A percentile compares a stretch with the other conserved stretches of the same genome.
Evolutionary conservation across 2,888 invertebrate species (phyloP).

Genomic region (Chelonus formosanus): DNA sequence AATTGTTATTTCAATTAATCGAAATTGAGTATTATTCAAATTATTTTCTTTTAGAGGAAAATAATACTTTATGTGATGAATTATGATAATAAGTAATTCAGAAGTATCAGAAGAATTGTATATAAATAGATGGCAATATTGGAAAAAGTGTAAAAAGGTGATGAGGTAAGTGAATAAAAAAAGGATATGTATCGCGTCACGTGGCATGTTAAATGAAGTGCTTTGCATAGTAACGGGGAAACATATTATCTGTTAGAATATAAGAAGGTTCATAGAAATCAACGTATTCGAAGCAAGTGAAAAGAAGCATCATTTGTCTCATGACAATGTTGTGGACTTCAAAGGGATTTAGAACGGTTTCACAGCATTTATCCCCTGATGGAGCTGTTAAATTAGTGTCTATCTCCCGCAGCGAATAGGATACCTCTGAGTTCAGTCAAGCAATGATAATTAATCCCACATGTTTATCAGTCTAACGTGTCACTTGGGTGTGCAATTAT

Average conservation of each 20-base stretch:
- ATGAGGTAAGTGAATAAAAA: constrained; percentile 22
- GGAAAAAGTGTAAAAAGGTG: constrained; percentile 30
- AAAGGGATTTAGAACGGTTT: too few species aligned
- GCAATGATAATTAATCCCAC: constrained; percentile 23
- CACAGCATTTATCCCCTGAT: constrained; percentile 18
- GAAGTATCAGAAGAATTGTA: too few species aligned
- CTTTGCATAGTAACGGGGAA: constrained; percentile 30
- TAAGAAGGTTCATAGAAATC: constrained; percentile 13
- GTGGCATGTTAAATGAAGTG: constrained; percentile 26
- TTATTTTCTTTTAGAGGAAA: too few species aligned
- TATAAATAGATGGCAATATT: background rate
- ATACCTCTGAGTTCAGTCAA: background rate
- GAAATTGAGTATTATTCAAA: too few species aligned
- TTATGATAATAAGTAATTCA: too few species aligned
- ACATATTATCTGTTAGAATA: constrained; percentile 17
- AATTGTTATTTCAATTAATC: too few species aligned
- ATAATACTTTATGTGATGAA: too few species aligned
- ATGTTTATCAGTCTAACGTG: constrained; percentile 8
- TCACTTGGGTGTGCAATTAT: background rate
- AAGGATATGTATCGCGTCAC: constrained; percentile 18
- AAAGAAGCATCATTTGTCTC: background rate
- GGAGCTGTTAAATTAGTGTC: constrained; percentile 18
- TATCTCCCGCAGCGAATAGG: constrained; percentile 3
- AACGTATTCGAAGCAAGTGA: too few species aligned
- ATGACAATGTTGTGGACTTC: constrained; percentile 20